Evolutionary conservation across 2,797 vertebrate species (phyloP), one percentile per base, ranked within the genome.

Genomic region (Pangasius mekongensis): DNA sequence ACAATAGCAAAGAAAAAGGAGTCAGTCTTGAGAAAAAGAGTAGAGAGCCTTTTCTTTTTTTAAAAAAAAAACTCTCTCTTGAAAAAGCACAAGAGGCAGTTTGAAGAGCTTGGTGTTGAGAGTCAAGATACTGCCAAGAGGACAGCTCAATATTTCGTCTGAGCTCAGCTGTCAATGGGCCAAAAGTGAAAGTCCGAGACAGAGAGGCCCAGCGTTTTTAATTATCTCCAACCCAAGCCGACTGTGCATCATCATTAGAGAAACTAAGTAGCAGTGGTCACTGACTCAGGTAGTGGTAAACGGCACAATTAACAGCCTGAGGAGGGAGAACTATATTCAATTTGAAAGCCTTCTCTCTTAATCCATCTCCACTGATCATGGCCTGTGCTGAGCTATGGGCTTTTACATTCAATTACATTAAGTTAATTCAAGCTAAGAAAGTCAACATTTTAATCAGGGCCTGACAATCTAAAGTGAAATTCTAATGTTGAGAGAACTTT

Each of bases 401-500:
- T 98, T 98, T 98, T 98, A 98, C 97, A 98, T 98, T 99, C 98
- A 98, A 98, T 98, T 98, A 99, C 97, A 98, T 98, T 99, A 98
- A 97, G 97, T 98, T 99, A 99, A 99, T 99, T 98, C 97, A 95
- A 97, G 97, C 97, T 97, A 98, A 98, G 95, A 98, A 98, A 98
- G 97, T 97, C 97, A 98, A 98, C 97, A 97, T 98, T 98, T 98
- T 98, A 99, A 99, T 99, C 98, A 98, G 97, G 97, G 97, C 94
- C 95, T 96, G 97, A 96, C 95, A 98, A 97, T 97, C 94, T 95
- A 93, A 33, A 87, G 73, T 95, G 92, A 92, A 93, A 91, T 91
- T 78, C 88, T 93, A 90, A 89, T 83, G 92, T 87, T 88, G 86
- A 91, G 93, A 95, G 92, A 91, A 91, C 88, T 39, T 43, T 81